Percentiles rank a stretch among this genome's conserved stretches.
These are phyloP conservation scores for Dendronephthya gigantea DNA, from an alignment of 64 coral and sea anemone species.

Conservation along the genomic window DNA sequence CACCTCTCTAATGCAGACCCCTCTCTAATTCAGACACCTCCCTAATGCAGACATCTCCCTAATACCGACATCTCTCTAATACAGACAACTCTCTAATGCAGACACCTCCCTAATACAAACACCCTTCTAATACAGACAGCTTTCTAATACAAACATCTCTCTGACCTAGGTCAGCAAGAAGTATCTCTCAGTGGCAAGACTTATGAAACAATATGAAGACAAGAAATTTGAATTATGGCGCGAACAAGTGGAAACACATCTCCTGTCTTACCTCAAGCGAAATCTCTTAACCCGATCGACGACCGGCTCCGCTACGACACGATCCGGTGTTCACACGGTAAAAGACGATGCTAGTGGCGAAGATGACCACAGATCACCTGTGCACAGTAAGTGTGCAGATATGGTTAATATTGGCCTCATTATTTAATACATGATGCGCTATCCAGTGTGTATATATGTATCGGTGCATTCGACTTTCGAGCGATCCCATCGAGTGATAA, in stretches of 20 bases:
- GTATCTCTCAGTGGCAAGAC: constrained; percentile 75
- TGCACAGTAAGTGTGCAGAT: neutral
- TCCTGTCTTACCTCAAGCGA: constrained; percentile 83
- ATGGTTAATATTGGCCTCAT: neutral
- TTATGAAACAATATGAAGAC: constrained; percentile 99
- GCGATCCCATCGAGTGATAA: too few relatives aligned
- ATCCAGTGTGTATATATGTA: too few relatives aligned
- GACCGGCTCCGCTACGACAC: constrained; percentile 63
- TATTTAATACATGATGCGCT: too few relatives aligned
- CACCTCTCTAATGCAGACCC: too few relatives aligned
- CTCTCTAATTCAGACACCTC: too few relatives aligned
- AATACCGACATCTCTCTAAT: too few relatives aligned
- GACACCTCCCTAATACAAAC: too few relatives aligned
- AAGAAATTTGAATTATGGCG: constrained; percentile 87
- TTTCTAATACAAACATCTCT: too few relatives aligned
- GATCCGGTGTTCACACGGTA: neutral
- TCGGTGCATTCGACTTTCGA: too few relatives aligned
- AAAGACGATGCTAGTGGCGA: neutral
- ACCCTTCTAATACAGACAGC: too few relatives aligned
- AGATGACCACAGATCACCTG: constrained; percentile 3
- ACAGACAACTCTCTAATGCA: too few relatives aligned
- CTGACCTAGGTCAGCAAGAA: constrained; percentile 71
- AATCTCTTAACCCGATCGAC: constrained; percentile 67
- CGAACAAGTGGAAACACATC: constrained; percentile 89
- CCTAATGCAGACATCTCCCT: too few relatives aligned